Conservation (phyloP, 2,888 invertebrate species). For the Sphaeridia pumilis region DNA sequence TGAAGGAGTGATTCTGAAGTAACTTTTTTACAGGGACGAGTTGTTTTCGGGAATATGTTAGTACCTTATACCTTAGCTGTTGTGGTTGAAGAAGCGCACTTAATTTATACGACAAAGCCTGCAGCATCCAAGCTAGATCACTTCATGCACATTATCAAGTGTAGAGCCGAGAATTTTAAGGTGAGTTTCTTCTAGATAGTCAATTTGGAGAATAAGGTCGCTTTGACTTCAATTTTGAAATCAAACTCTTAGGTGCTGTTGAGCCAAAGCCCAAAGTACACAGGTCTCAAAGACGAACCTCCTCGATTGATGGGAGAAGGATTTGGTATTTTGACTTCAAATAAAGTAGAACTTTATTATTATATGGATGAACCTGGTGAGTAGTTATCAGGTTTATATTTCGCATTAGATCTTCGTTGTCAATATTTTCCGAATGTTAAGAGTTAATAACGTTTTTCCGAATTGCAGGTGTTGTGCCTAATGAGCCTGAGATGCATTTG, state of each 20-base stretch:
- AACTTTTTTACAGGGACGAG: conserved; percentile 53
- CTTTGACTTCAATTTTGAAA: neutral
- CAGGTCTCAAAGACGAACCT: conserved; percentile 83
- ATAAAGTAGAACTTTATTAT: conserved; percentile 86
- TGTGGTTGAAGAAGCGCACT: conserved; percentile 84
- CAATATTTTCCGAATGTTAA: neutral
- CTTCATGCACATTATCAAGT: conserved; percentile 92
- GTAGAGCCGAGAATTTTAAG: conserved; percentile 87
- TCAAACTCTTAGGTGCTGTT: conserved; percentile 55
- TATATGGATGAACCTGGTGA: conserved; percentile 92
- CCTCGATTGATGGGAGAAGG: conserved; percentile 98
- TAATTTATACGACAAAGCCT: conserved; percentile 89
- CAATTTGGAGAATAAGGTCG: conserved; percentile 5
- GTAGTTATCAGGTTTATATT: too few relatives aligned
- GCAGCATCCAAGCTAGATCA: conserved; percentile 85
- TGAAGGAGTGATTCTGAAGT: neutral
- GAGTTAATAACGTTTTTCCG: neutral
- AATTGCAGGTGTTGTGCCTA: conserved; percentile 59
- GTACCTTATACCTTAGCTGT: conserved; percentile 87
- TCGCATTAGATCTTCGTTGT: too few relatives aligned
- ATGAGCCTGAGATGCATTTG: conserved; percentile 76
- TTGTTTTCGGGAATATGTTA: conserved; percentile 88
- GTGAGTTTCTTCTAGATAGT: conserved; percentile 33
- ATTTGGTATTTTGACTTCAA: conserved; percentile 91
- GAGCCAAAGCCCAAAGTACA: conserved; percentile 92